Conservation (phyloP, 1,140 invertebrate species). For the Mamestra configurata region DNA sequence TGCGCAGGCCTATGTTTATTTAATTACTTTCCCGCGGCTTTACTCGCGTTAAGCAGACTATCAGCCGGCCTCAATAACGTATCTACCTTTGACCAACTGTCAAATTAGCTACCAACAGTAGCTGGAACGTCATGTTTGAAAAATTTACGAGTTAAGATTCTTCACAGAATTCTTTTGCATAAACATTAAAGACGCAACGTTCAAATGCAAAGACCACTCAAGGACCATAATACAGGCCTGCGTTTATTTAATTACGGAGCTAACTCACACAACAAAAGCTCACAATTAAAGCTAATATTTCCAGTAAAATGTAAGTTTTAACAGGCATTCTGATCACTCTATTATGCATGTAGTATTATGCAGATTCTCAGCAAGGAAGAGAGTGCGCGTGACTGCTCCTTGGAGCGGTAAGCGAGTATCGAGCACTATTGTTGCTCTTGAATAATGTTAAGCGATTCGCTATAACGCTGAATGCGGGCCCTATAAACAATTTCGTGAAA, state of each 20-base stretch:
- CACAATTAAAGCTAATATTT: background rate
- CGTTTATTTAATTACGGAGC: background rate
- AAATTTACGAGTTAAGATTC: no score
- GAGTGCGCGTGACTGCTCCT: slow-evolving; percentile 77
- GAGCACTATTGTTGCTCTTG: slow-evolving; percentile 58
- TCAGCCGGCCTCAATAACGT: no score
- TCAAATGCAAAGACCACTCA: no score
- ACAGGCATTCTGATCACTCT: slow-evolving; percentile 68
- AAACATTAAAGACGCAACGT: no score
- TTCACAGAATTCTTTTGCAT: no score
- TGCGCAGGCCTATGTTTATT: no score
- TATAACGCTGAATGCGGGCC: slow-evolving; percentile 62
- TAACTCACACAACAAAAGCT: background rate
- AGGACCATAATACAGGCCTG: no score
- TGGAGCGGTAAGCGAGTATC: slow-evolving; percentile 61
- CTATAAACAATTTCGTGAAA: slow-evolving; percentile 82
- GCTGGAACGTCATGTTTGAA: no score
- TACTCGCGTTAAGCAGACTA: no score
- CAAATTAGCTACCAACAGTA: no score
- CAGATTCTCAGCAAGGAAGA: slow-evolving; percentile 74
- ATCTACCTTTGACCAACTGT: no score
- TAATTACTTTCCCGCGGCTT: no score
- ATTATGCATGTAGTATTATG: slow-evolving; percentile 63
- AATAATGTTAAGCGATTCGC: slow-evolving; percentile 78
- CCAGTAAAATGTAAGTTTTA: background rate